Base-by-base conservation (phyloP, 2,113 vertebrate species). In the Dermatemys mawii region DNA sequence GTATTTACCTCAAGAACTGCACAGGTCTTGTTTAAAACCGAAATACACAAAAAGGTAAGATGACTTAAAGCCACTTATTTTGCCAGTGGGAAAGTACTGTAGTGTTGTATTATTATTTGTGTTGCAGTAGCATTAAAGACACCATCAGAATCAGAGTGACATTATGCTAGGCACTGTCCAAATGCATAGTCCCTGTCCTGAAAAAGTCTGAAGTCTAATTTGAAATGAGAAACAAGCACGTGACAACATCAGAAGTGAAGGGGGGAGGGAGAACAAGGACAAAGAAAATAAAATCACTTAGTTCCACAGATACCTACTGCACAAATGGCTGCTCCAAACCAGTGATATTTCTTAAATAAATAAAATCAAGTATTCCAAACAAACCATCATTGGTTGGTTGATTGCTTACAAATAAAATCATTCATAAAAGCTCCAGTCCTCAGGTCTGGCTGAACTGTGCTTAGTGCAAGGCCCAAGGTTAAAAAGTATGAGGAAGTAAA, bases 51-150 rank as follows among this genome's bases (percentile, higher is more conserved):
- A 88, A 49, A 32, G 54, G 14, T 2, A 49, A 67, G 54, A 26
- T 1, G 12, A 46, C 38, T 46, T 49, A 48, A 50, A 6, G 4
- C 44, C 81, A 32, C 29, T 88, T 84, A 11, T 19, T 90, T 60
- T 83, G 84, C 32, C 21, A 21, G 1, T 41, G 57, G 76, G 76
- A 48, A 1, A 1, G 83, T 14, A 83, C n/a, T 22, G 54, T 12
- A 49, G 46, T 81, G 63, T 57, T 0, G 0, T 75, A 76, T 50
- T 32, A 78, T n/a, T 67, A 49, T 6, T 83, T 51, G 60, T 41
- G 41, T 82, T 1, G 1, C 44, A 76, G 73, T 0, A 0, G 49
- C n/a, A 17, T 22, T 67, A 0, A 0, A 24, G 1, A 0, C 67
- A 53, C 4, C 84, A n/a, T 49, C 75, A 8, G 53, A 70, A 76